Percentiles rank a stretch among this genome's conserved stretches.
Evolutionary conservation across 2,113 vertebrate genomes (phyloP).

Genomic region (Sinocyclocheilus grahami): DNA sequence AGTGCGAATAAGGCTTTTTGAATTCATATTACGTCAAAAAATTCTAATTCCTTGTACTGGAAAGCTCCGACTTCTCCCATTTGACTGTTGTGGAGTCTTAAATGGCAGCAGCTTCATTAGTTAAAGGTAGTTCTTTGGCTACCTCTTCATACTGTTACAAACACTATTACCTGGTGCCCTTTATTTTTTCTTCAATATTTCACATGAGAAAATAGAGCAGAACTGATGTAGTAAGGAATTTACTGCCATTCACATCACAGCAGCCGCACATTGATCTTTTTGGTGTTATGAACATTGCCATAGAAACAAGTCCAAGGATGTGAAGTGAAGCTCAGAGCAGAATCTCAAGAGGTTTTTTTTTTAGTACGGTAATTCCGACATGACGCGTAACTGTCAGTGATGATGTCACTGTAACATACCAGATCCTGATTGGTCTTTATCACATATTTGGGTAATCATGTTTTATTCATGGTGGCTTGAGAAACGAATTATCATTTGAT

Average conservation of each 20-base stretch:
- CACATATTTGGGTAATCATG: background rate
- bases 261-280: background rate
- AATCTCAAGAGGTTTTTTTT: background rate
- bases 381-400: background rate
- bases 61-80: background rate
- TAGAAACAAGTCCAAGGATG: background rate
- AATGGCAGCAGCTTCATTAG: background rate
- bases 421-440: background rate
- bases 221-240: background rate
- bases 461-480: conserved; percentile 10
- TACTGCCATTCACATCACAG: background rate
- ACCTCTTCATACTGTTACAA: background rate
- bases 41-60: background rate
- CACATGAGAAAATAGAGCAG: background rate
- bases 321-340: background rate
- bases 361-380: background rate
- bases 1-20: background rate
- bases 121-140: background rate
- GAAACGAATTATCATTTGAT: background rate
- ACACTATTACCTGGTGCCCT: background rate
- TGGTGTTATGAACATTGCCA: conserved; percentile 9
- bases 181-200: background rate
- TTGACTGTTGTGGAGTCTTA: background rate
- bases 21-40: background rate
- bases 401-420: background rate